phyloP scores from a whole-genome alignment of 1,140 invertebrate genomes.

The Philopotamus ludificatus region DNA sequence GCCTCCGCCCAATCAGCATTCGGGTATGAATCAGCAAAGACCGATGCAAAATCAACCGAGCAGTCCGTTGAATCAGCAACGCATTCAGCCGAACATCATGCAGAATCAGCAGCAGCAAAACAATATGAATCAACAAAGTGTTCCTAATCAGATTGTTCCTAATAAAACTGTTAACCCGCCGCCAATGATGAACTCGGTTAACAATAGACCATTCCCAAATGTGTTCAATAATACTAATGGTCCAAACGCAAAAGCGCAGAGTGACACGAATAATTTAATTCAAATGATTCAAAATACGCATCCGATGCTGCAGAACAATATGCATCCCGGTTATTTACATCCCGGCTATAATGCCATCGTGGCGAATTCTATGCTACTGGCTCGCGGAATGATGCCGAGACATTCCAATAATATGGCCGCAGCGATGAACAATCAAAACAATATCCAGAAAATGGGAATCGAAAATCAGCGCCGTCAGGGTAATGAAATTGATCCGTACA shows the following conservation, averaged over 20 bases:
- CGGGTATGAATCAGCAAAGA: not conserved
- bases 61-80: not conserved
- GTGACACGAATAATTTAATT: slow-evolving; percentile 46
- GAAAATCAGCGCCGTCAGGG: slow-evolving; percentile 35
- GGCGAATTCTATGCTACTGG: slow-evolving; percentile 15
- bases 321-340: slow-evolving; percentile 1
- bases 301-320: slow-evolving; percentile 54
- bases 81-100: not conserved
- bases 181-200: slow-evolving; percentile 41
- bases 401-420: slow-evolving; percentile 7
- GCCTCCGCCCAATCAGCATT: not conserved
- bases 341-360: slow-evolving; percentile 19
- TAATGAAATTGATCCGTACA: slow-evolving; percentile 72
- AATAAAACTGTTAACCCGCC: slow-evolving; percentile 48
- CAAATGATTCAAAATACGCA: slow-evolving; percentile 62
- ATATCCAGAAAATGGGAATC: slow-evolving; percentile 2
- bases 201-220: slow-evolving; percentile 21
- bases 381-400: slow-evolving; percentile 32
- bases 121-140: slow-evolving; percentile 17
- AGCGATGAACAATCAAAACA: slow-evolving; percentile 3
- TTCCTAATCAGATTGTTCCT: slow-evolving; percentile 36
- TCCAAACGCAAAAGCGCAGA: slow-evolving; percentile 4
- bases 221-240: slow-evolving; percentile 5
- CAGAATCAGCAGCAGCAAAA: slow-evolving; percentile 1
- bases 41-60: not conserved